Percentiles rank a stretch among this genome's conserved stretches.
These are phyloP conservation scores for Acronicta psi DNA, from an alignment of 2,888 invertebrate genomes.

Conservation along the genomic window DNA sequence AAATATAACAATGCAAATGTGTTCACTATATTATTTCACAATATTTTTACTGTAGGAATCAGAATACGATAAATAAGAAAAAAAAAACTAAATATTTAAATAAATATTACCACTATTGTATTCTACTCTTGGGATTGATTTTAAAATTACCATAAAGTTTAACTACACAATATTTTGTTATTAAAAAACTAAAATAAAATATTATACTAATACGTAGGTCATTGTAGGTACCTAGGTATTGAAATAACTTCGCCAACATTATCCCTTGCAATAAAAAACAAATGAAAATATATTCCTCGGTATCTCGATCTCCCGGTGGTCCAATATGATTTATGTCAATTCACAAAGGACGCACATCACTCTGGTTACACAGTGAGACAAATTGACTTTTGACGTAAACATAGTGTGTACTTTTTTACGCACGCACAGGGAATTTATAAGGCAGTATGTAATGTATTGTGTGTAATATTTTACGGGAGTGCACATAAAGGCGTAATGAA, in stretches of 20 bases:
- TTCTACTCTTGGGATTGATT: no score
- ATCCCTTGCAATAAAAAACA: conserved; percentile 30
- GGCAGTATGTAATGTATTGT: conserved; percentile 42
- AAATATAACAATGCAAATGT: no score
- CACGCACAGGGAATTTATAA: conserved; percentile 56
- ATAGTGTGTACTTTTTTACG: conserved; percentile 60
- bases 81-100: no score
- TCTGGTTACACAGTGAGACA: conserved; percentile 58
- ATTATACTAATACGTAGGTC: no score
- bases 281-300: conserved; percentile 39
- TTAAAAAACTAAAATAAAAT: neutral
- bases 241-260: conserved; percentile 22
- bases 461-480: conserved; percentile 49
- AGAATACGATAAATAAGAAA: no score
- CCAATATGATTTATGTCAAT: conserved; percentile 56
- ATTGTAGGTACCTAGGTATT: no score
- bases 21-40: no score
- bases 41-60: no score
- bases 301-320: conserved; percentile 45
- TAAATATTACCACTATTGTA: no score
- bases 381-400: conserved; percentile 63
- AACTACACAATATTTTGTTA: neutral
- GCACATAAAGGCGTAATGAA: conserved; percentile 45
- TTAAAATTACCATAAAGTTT: no score
- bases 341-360: conserved; percentile 51